A percentile compares a stretch with the other conserved stretches of the same genome.
Conservation (phyloP, 2,797 vertebrate species). For the Urosaurus nigricauda region DNA sequence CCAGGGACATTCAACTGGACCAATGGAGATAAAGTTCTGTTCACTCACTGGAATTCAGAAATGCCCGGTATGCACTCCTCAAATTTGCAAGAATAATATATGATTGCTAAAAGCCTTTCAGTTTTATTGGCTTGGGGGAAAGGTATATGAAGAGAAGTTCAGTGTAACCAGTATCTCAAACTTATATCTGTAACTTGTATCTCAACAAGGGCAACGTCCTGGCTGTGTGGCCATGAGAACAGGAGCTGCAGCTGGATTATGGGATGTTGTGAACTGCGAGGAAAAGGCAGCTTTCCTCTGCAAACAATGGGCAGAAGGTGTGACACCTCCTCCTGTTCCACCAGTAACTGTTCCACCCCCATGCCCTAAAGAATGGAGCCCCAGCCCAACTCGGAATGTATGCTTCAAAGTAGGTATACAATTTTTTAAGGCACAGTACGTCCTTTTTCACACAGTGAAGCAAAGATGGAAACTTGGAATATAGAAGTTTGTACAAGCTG, state of each 20-base stretch:
- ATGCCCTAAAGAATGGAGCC: constrained; percentile 84
- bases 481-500: not conserved
- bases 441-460: not conserved
- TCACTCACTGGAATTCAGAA: constrained; percentile 91
- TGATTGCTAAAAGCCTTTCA: not conserved
- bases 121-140: not conserved
- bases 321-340: constrained; percentile 80
- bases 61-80: constrained; percentile 87
- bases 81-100: not conserved
- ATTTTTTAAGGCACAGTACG: not conserved
- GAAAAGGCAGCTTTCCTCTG: constrained; percentile 91
- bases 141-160: not conserved
- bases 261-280: constrained; percentile 89
- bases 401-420: constrained; percentile 86
- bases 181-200: constrained; percentile 20
- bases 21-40: constrained; percentile 77
- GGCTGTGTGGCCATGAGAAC: constrained; percentile 93
- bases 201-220: constrained; percentile 82
- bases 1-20: constrained; percentile 85
- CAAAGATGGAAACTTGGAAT: not conserved
- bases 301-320: constrained; percentile 87
- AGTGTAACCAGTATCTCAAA: not conserved
- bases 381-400: constrained; percentile 66
- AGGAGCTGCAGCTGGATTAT: constrained; percentile 90
- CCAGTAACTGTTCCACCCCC: constrained; percentile 76